phyloP scores from a whole-genome alignment of 2,888 invertebrate genomes.

The Timandra comae region DNA sequence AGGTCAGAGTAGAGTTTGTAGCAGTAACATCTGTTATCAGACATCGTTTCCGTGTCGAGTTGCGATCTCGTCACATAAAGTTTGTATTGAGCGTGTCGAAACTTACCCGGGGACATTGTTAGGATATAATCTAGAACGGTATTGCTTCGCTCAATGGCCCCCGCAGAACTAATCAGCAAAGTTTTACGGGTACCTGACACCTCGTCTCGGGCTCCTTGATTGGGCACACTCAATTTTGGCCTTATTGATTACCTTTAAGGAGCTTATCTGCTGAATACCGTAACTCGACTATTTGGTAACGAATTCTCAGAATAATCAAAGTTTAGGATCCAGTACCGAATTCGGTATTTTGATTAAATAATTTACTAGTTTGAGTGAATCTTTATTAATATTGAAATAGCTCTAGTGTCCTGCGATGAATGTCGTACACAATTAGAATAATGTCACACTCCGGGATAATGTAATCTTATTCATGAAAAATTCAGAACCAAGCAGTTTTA shows the following conservation, averaged over 20 bases:
- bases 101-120: slow-evolving; percentile 28
- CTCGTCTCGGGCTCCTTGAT: slow-evolving; percentile 29
- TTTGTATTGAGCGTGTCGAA: slow-evolving; percentile 34
- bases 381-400: too few relatives aligned
- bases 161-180: slow-evolving; percentile 32
- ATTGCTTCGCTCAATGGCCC: slow-evolving; percentile 23
- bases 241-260: slow-evolving; percentile 36
- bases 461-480: too few relatives aligned
- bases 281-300: slow-evolving; percentile 16
- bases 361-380: too few relatives aligned
- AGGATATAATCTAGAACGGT: slow-evolving; percentile 31
- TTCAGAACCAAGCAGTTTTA: too few relatives aligned
- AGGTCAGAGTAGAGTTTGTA: slow-evolving; percentile 4
- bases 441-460: too few relatives aligned
- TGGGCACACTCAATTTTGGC: slow-evolving; percentile 35
- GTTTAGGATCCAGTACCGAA: too few relatives aligned
- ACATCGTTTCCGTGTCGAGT: slow-evolving; percentile 30
- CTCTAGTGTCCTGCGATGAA: too few relatives aligned
- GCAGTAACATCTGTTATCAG: slow-evolving; percentile 30
- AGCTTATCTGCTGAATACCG: slow-evolving; percentile 22
- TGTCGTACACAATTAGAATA: too few relatives aligned
- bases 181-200: slow-evolving; percentile 41
- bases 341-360: too few relatives aligned
- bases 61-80: slow-evolving; percentile 39
- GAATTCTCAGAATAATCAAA: slow-evolving; percentile 16